phyloP scores from a whole-genome alignment of 1,140 invertebrate species.

The Holotrichia oblita region DNA sequence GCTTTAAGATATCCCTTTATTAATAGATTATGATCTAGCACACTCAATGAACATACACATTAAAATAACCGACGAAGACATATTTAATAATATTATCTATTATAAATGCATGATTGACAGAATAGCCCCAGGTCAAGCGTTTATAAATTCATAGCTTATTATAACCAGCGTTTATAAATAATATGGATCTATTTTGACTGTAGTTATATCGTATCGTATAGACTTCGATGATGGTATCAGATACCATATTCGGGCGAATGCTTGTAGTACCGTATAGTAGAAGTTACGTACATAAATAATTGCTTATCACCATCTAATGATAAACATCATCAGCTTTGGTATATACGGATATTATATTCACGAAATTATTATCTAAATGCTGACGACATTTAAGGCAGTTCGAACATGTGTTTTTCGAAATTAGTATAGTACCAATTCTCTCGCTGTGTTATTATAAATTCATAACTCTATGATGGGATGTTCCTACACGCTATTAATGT shows the following conservation, averaged over 20 bases:
- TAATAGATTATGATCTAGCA: slow-evolving; percentile 27
- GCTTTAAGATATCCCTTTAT: neutral
- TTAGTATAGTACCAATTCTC: neutral
- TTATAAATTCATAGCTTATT: slow-evolving; percentile 35
- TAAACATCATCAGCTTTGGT: slow-evolving; percentile 1
- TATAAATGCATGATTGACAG: slow-evolving; percentile 34
- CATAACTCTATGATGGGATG: neutral
- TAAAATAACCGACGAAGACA: slow-evolving; percentile 17
- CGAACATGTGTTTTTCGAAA: neutral
- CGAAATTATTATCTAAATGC: neutral
- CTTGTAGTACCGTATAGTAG: neutral
- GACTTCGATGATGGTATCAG: slow-evolving; percentile 1
- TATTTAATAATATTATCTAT: slow-evolving; percentile 35
- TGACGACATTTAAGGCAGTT: neutral
- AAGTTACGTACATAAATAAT: slow-evolving; percentile 13
- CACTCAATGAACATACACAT: neutral
- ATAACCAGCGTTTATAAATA: slow-evolving; percentile 19
- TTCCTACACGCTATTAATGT: neutral
- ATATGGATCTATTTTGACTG: slow-evolving; percentile 5
- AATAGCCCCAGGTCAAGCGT: slow-evolving; percentile 17
- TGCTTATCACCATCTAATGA: slow-evolving; percentile 27
- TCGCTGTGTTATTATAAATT: neutral
- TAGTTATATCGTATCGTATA: neutral
- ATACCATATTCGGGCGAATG: slow-evolving; percentile 4
- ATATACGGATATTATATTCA: neutral